These are phyloP conservation scores for Coranthus polyacanthus DNA, from an alignment of 2,797 vertebrate species.

Conservation along the genomic window DNA sequence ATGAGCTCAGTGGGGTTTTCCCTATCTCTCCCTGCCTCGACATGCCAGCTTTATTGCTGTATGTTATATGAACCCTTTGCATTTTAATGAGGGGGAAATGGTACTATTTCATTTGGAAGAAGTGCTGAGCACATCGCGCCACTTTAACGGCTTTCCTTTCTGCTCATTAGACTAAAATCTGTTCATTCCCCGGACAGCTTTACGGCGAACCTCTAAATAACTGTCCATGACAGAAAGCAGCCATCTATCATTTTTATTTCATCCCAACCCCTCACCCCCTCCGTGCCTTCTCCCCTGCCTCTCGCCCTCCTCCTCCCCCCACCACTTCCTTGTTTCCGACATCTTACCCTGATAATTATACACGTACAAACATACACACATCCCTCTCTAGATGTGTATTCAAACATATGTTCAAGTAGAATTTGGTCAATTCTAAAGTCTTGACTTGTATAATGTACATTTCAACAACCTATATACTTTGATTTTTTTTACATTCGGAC, in stretches of 20 bases:
- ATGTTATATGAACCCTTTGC: slow-evolving; percentile 87
- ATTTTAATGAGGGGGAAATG: slow-evolving; percentile 87
- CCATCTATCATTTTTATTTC: slow-evolving; percentile 89
- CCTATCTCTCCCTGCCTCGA: slow-evolving; percentile 73
- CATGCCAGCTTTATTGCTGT: slow-evolving; percentile 84
- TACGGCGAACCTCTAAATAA: slow-evolving; percentile 88
- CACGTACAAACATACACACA: slow-evolving; percentile 29
- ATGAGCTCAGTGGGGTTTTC: slow-evolving; percentile 80
- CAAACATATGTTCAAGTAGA: slow-evolving; percentile 8
- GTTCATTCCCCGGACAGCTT: slow-evolving; percentile 88
- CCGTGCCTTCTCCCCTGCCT: slow-evolving; percentile 44
- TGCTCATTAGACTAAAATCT: slow-evolving; percentile 90
- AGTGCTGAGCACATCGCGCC: slow-evolving; percentile 87
- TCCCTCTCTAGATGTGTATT: not conserved
- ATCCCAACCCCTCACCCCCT: slow-evolving; percentile 68
- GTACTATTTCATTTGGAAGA: slow-evolving; percentile 89
- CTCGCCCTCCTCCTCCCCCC: slow-evolving; percentile 29
- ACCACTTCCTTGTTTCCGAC: slow-evolving; percentile 60
- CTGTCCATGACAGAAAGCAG: slow-evolving; percentile 87
- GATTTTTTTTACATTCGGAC: slow-evolving; percentile 37
- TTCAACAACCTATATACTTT: slow-evolving; percentile 38
- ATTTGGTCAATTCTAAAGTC: slow-evolving; percentile 8
- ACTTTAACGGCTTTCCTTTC: slow-evolving; percentile 87
- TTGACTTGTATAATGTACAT: slow-evolving; percentile 15
- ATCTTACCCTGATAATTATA: slow-evolving; percentile 67